Conservation (phyloP, 1,140 invertebrate species). For the Notospermus geniculatus region DNA sequence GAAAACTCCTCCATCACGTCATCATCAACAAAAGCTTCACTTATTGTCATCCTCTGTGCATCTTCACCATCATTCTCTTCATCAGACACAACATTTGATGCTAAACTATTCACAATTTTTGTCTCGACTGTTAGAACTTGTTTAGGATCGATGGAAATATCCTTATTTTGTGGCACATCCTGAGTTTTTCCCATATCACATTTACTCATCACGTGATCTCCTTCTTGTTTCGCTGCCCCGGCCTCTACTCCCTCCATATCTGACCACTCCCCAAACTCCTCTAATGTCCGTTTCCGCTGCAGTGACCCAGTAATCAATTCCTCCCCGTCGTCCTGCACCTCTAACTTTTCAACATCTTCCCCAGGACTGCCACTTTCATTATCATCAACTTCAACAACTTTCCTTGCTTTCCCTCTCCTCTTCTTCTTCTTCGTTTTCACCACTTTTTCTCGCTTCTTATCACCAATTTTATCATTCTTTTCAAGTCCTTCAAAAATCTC, state of each 20-base stretch:
- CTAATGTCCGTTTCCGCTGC: slow-evolving; percentile 30
- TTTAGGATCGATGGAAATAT: slow-evolving; percentile 36
- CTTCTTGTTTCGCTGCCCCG: background rate
- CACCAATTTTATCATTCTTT: too few species aligned
- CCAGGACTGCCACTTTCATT: too few species aligned
- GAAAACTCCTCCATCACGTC: slow-evolving; percentile 85
- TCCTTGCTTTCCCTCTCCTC: slow-evolving; percentile 46
- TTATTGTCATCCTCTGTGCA: slow-evolving; percentile 69
- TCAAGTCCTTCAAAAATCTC: too few species aligned
- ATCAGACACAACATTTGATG: slow-evolving; percentile 23
- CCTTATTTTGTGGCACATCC: too few species aligned
- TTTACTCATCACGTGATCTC: too few species aligned
- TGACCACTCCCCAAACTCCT: slow-evolving; percentile 30
- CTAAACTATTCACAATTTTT: slow-evolving; percentile 20
- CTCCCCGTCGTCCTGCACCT: background rate
- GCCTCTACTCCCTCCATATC: slow-evolving; percentile 15
- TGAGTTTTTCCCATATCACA: too few species aligned
- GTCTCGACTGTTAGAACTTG: slow-evolving; percentile 39
- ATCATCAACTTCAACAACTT: slow-evolving; percentile 51
- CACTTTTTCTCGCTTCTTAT: slow-evolving; percentile 7
- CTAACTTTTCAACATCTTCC: background rate
- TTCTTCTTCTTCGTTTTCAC: slow-evolving; percentile 14
- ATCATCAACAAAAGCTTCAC: slow-evolving; percentile 93
- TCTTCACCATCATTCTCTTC: slow-evolving; percentile 38
- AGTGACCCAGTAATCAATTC: slow-evolving; percentile 24